A percentile compares a stretch with the other conserved stretches of the same genome.
phyloP scores from a whole-genome alignment of 1,140 invertebrate genomes.

The Bombyx mori region DNA sequence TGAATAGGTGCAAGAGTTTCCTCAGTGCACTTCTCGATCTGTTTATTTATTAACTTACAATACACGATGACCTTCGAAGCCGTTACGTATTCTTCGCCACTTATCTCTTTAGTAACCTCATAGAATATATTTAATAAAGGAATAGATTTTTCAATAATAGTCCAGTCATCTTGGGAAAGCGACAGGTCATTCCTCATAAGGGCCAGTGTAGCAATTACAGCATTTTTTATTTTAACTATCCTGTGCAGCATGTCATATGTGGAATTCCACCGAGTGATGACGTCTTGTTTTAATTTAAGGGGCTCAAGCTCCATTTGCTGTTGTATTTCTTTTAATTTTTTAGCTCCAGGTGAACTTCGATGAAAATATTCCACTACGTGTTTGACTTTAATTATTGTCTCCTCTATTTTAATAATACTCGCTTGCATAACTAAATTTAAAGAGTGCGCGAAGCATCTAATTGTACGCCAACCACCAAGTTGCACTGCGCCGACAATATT shows the following conservation, averaged over 20 bases:
- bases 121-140: slow-evolving; percentile 10
- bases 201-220: slow-evolving; percentile 9
- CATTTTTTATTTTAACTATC: slow-evolving; percentile 10
- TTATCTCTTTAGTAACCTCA: slow-evolving; percentile 16
- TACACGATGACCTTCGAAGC: slow-evolving; percentile 11
- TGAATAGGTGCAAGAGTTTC: slow-evolving; percentile 2
- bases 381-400: not conserved
- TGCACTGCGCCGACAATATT: not conserved
- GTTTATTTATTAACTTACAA: slow-evolving; percentile 6
- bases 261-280: slow-evolving; percentile 17
- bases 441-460: not conserved
- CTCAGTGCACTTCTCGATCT: slow-evolving; percentile 5
- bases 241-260: slow-evolving; percentile 15
- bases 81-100: slow-evolving; percentile 16
- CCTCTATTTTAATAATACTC: slow-evolving; percentile 1
- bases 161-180: slow-evolving; percentile 8
- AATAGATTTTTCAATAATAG: slow-evolving; percentile 4
- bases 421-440: not conserved
- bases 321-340: slow-evolving; percentile 15
- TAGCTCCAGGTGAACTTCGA: not conserved
- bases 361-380: not conserved
- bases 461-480: not conserved
- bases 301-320: slow-evolving; percentile 7
- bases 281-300: slow-evolving; percentile 9
- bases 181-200: not conserved